Evolutionary conservation across 2,888 invertebrate species (phyloP).

Genomic region (Pristionchus entomophagus): DNA sequence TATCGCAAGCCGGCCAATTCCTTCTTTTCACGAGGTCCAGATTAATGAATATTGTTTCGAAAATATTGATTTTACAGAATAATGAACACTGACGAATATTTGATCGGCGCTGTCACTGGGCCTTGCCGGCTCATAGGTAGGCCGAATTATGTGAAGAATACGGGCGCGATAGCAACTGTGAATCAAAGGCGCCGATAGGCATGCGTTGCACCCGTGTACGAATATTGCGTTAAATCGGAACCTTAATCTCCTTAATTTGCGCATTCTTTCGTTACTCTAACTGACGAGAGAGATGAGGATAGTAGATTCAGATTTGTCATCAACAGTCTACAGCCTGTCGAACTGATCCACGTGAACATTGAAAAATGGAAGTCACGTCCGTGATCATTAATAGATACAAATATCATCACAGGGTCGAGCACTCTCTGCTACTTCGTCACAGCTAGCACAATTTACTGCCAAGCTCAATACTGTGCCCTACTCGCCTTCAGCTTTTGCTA

Average conservation of each 20-base stretch:
- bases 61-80: not conserved
- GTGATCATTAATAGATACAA: too few relatives aligned
- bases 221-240: not conserved
- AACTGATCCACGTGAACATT: too few relatives aligned
- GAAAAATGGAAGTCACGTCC: too few relatives aligned
- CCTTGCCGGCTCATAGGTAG: too few relatives aligned
- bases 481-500: too few relatives aligned
- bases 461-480: too few relatives aligned
- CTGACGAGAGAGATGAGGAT: too few relatives aligned
- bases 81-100: not conserved
- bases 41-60: not conserved
- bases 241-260: not conserved
- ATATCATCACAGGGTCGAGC: too few relatives aligned
- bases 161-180: not conserved
- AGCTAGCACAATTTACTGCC: too few relatives aligned
- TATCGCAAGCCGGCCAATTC: not conserved
- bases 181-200: not conserved
- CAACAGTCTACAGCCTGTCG: too few relatives aligned
- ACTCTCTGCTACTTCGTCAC: too few relatives aligned
- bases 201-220: not conserved
- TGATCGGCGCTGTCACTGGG: not conserved
- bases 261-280: not conserved
- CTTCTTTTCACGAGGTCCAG: not conserved
- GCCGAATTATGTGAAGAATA: not conserved
- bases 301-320: too few relatives aligned